phyloP scores from a whole-genome alignment of 2,113 vertebrate genomes.

The Electrona antarctica region DNA sequence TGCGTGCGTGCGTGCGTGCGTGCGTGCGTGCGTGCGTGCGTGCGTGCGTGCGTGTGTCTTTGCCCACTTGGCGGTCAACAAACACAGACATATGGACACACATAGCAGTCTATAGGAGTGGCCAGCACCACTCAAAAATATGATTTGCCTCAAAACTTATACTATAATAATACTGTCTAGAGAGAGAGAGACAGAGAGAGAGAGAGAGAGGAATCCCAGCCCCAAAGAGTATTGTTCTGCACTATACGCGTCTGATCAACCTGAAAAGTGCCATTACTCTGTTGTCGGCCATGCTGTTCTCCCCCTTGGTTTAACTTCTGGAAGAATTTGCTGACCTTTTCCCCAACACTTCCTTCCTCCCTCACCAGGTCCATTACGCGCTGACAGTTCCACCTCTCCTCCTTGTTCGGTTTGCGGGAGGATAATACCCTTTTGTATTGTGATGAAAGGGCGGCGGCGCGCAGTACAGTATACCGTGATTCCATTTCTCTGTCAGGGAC shows the following conservation, averaged over 20 bases:
- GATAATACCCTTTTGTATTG: constrained; percentile 44
- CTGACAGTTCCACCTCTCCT: constrained; percentile 51
- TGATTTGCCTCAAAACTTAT: constrained; percentile 24
- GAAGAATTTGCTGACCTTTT: constrained; percentile 69
- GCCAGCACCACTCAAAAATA: too few species aligned
- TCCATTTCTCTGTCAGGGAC: constrained; percentile 44
- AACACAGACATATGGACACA: too few species aligned
- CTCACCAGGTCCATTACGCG: constrained; percentile 57
- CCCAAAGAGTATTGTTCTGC: constrained; percentile 37
- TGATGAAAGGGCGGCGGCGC: constrained; percentile 45
- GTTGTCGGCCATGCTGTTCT: constrained; percentile 55
- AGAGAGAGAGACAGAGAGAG: not conserved
- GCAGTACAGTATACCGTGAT: constrained; percentile 34
- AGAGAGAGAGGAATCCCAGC: constrained; percentile 22
- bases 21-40: too few species aligned
- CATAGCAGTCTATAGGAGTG: too few species aligned
- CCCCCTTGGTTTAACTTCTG: constrained; percentile 51
- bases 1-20: too few species aligned
- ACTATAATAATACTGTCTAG: too few species aligned
- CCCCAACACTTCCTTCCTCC: constrained; percentile 31
- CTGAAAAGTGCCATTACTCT: constrained; percentile 58
- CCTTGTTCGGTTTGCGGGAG: constrained; percentile 31
- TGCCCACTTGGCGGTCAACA: too few species aligned
- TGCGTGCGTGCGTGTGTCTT: too few species aligned
- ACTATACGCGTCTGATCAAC: constrained; percentile 53